phyloP scores from a whole-genome alignment of 2,888 invertebrate species.

The Epinotia ramella region DNA sequence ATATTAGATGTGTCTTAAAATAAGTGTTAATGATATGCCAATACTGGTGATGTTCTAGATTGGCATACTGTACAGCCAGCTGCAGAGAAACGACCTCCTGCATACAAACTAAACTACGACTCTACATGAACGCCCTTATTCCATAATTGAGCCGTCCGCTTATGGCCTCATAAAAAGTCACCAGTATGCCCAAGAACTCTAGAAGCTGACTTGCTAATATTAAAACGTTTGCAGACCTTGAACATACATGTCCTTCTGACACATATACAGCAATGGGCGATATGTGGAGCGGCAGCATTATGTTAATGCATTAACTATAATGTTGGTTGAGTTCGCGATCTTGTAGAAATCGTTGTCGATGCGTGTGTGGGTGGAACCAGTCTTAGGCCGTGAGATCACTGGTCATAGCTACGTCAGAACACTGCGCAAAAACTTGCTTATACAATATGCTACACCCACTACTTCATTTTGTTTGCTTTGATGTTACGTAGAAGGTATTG shows the following conservation, averaged over 20 bases:
- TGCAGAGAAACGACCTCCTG: no score
- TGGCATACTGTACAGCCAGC: slow-evolving; percentile 14
- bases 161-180: neutral
- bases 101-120: no score
- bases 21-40: slow-evolving; percentile 1
- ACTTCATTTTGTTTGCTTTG: neutral
- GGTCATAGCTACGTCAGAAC: neutral
- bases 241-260: neutral
- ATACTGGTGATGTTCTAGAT: slow-evolving; percentile 27
- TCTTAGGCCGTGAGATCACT: slow-evolving; percentile 3
- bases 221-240: neutral
- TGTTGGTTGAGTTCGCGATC: slow-evolving; percentile 38
- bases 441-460: neutral
- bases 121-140: slow-evolving; percentile 22
- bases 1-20: neutral
- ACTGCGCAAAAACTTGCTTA: slow-evolving; percentile 1
- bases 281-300: slow-evolving; percentile 31
- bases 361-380: slow-evolving; percentile 65
- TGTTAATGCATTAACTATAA: slow-evolving; percentile 28
- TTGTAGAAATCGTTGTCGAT: slow-evolving; percentile 47
- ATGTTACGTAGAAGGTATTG: neutral
- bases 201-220: neutral
- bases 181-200: slow-evolving; percentile 8
- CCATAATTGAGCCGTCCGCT: slow-evolving; percentile 16
- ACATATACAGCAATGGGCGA: slow-evolving; percentile 12